Evolutionary conservation across 2,113 vertebrate species (phyloP).

Genomic region (Alectura lathami): DNA sequence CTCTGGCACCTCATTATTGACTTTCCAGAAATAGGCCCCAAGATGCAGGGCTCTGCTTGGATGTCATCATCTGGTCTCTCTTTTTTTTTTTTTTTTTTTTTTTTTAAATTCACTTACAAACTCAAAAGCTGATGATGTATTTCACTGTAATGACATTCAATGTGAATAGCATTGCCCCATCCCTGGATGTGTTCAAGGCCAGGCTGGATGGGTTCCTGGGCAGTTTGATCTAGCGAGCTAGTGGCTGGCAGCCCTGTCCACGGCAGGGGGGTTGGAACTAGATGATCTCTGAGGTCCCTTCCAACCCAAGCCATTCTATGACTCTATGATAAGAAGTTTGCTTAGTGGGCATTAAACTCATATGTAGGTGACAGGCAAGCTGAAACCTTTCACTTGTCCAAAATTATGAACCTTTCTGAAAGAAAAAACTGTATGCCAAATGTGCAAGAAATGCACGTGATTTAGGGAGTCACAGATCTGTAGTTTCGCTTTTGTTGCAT

Average conservation of each 20-base stretch:
- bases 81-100: background rate
- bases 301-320: too few species aligned
- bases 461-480: background rate
- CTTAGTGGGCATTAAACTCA: background rate
- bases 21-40: background rate
- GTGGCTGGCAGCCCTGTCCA: too few species aligned
- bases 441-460: background rate
- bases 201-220: too few species aligned
- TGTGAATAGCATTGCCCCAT: background rate
- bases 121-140: background rate
- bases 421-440: background rate
- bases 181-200: too few species aligned
- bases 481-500: background rate
- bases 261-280: too few species aligned
- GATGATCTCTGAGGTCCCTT: too few species aligned
- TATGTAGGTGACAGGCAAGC: background rate
- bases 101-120: background rate
- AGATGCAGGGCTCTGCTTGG: background rate
- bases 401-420: background rate
- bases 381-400: background rate
- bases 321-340: background rate
- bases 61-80: background rate
- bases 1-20: background rate
- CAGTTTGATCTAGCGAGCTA: too few species aligned
- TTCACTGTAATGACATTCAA: background rate